Evolutionary conservation across 1,140 invertebrate species (phyloP).

Genomic region (Campoletis sonorensis): DNA sequence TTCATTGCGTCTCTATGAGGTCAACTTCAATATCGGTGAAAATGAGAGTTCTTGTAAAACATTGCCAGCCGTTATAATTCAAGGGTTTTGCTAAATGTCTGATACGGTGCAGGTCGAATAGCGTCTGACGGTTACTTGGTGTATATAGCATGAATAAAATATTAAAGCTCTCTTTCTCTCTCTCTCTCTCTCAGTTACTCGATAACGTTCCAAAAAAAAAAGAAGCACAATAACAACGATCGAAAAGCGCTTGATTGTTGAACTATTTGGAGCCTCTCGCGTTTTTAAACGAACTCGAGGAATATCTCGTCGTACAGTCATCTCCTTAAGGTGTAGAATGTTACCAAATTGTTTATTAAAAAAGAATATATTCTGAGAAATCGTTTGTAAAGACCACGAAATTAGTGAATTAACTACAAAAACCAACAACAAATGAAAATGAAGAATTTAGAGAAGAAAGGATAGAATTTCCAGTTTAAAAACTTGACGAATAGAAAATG

Average conservation of each 20-base stretch:
- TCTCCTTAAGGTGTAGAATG: no score
- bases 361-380: no score
- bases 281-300: background rate
- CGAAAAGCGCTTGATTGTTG: background rate
- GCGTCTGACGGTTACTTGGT: slow-evolving; percentile 24
- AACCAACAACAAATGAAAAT: no score
- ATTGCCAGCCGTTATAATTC: background rate
- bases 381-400: no score
- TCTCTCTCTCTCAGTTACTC: slow-evolving; percentile 25
- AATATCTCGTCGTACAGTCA: no score
- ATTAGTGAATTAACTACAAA: no score
- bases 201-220: slow-evolving; percentile 2
- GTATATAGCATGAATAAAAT: slow-evolving; percentile 19
- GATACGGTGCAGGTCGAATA: slow-evolving; percentile 14
- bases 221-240: background rate
- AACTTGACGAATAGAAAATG: no score
- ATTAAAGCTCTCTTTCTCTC: background rate
- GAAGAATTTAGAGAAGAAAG: no score
- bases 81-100: background rate
- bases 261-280: background rate
- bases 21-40: background rate
- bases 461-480: no score
- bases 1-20: background rate
- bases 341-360: no score
- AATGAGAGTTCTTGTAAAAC: background rate